Evolutionary conservation across 1,140 invertebrate genomes (phyloP).

Genomic region (Schlechtendalia chinensis): DNA sequence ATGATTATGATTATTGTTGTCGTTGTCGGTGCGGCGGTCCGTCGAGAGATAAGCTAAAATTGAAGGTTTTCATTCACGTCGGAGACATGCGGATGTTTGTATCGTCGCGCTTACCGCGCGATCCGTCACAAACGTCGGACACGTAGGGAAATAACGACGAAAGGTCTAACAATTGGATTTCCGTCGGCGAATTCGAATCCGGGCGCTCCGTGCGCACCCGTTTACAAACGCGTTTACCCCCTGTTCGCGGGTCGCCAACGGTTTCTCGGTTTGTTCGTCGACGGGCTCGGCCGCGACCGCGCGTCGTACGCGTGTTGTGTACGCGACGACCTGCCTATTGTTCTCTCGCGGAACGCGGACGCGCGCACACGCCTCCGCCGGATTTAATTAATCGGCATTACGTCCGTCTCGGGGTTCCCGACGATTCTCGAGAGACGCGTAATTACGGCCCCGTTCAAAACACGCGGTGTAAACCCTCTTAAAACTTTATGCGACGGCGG

Average conservation of each 20-base stretch:
- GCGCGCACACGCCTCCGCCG: too few relatives aligned
- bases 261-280: conserved; percentile 1
- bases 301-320: not conserved
- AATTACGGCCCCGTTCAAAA: conserved; percentile 29
- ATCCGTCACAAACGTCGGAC: too few relatives aligned
- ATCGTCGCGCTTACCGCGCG: too few relatives aligned
- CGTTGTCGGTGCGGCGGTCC: too few relatives aligned
- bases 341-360: not conserved
- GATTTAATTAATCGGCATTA: conserved; percentile 46
- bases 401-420: conserved; percentile 30
- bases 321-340: not conserved
- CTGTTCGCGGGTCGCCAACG: not conserved
- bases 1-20: not conserved
- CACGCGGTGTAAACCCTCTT: conserved; percentile 19
- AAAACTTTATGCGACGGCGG: conserved; percentile 13
- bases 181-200: too few relatives aligned
- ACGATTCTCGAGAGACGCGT: conserved; percentile 45
- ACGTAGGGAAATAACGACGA: not conserved
- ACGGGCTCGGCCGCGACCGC: not conserved
- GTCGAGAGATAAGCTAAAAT: not conserved
- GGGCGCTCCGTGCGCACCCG: too few relatives aligned
- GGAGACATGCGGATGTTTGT: not conserved
- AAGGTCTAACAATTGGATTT: not conserved
- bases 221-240: not conserved
- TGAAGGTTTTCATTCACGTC: not conserved